Evolutionary conservation across 2,113 vertebrate genomes (phyloP), one percentile per base, ranked within the genome.

Genomic region (Pao palembangensis): DNA sequence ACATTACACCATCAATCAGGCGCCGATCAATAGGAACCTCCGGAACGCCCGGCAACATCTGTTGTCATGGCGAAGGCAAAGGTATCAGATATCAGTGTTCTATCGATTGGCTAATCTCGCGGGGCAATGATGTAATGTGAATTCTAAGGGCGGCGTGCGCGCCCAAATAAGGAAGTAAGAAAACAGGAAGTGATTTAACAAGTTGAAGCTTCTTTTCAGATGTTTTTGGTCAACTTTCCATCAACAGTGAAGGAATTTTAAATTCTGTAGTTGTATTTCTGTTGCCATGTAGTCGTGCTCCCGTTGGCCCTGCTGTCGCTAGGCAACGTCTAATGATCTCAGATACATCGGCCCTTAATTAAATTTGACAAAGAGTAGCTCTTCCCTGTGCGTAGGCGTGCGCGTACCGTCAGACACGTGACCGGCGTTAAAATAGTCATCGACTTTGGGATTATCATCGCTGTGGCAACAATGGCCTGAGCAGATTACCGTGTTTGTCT

Each of bases 341-440:
- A 3, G 21, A 49, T 21, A 51, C 15, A 6, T 8, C 34, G 28
- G 18, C 25, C 57, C 42, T 52, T 61, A 43, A 15, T 69, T 44
- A 61, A 46, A 52, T n/a, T 8, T 62, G 38, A 60, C 70, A 55
- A 28, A 17, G 18, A 42, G 58, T 42, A 49, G 19, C 31, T 44
- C 6, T 4, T n/a, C 7, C 28, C 41, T 53, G 25, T 50, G n/a
- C 47, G 2, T 54, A 11, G 31, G 18, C 41, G 13, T 50, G 41
- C 55, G 15, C 19, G 68, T 48, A 67, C 59, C 60, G 55, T 4
- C 12, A 16, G 62, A 75, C 80, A 81, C 47, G 63, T 81, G 72
- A 75, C 25, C 17, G 51, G 75, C 75, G 75, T 84, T 75, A 76
- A 71, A 53, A 67, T 65, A 54, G 50, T 82, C 51, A 83, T 69